Conservation (phyloP, 2,888 invertebrate genomes). For the Andrena dorsata region DNA sequence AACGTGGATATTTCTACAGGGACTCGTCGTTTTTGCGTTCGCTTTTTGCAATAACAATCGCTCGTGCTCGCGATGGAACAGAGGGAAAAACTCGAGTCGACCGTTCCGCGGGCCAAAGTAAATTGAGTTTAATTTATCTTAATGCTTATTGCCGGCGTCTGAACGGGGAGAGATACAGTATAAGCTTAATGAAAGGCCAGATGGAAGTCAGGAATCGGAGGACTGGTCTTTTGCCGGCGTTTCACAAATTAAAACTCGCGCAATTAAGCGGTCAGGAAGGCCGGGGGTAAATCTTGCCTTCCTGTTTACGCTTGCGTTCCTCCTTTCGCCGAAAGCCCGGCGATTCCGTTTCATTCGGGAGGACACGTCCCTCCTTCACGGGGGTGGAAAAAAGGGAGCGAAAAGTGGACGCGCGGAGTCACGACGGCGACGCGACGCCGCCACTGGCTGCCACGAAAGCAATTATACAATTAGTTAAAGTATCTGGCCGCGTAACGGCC, state of each 20-base stretch:
- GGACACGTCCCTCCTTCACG: constrained; percentile 49
- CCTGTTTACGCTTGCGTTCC: constrained; percentile 78
- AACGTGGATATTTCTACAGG: no score
- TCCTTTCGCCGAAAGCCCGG: constrained; percentile 42
- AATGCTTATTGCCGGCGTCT: constrained; percentile 51
- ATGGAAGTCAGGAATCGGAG: constrained; percentile 57
- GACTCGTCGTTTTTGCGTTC: background rate
- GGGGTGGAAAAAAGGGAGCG: constrained; percentile 45
- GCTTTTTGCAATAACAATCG: background rate
- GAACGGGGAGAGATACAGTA: constrained; percentile 50
- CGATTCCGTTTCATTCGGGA: constrained; percentile 28
- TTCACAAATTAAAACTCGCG: constrained; percentile 80
- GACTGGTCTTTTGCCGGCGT: constrained; percentile 63
- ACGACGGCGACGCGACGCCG: constrained; percentile 76
- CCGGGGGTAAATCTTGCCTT: constrained; percentile 65
- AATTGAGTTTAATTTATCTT: constrained; percentile 58
- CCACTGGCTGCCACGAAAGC: constrained; percentile 75
- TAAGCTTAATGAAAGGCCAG: constrained; percentile 64
- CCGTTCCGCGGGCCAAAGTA: background rate
- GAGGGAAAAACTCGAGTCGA: background rate
- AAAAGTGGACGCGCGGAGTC: constrained; percentile 75
- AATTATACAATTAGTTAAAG: constrained; percentile 85
- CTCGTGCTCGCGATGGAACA: background rate
- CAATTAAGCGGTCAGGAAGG: constrained; percentile 78
- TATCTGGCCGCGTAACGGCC: constrained; percentile 82